Evolutionary conservation across 1,140 invertebrate species (phyloP).

Genomic region (Lucilia cuprina): DNA sequence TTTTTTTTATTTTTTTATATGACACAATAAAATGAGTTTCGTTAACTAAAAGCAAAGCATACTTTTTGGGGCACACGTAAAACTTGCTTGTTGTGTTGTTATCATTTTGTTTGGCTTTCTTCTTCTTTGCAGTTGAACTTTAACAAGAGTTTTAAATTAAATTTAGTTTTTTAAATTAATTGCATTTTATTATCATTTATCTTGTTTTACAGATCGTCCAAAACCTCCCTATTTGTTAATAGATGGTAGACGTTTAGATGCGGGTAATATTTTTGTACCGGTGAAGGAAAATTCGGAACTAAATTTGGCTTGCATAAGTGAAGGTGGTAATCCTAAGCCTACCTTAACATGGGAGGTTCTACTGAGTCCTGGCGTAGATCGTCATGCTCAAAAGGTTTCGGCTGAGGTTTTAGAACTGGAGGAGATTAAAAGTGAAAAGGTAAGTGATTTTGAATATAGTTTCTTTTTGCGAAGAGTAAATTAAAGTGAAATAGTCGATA

Average conservation of each 20-base stretch:
- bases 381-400: slow-evolving; percentile 63
- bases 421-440: slow-evolving; percentile 61
- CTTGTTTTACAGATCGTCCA: slow-evolving; percentile 71
- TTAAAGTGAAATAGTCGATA: too few relatives aligned
- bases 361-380: slow-evolving; percentile 67
- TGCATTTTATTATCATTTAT: background rate
- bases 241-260: slow-evolving; percentile 79
- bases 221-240: slow-evolving; percentile 80
- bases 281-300: slow-evolving; percentile 82
- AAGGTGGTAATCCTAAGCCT: slow-evolving; percentile 81
- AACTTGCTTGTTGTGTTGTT: too few relatives aligned
- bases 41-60: background rate
- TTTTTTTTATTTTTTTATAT: background rate
- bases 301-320: slow-evolving; percentile 80
- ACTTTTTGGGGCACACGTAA: background rate
- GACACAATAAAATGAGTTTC: background rate
- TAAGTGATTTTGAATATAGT: slow-evolving; percentile 42
- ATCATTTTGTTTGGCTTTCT: background rate
- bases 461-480: background rate
- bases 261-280: slow-evolving; percentile 83
- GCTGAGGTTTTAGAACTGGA: slow-evolving; percentile 61
- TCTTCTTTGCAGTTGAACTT: background rate
- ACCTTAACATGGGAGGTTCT: slow-evolving; percentile 75
- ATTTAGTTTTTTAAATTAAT: background rate
- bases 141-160: background rate